Evolutionary conservation across 2,888 invertebrate species (phyloP).

Genomic region (Diabrotica balteata): DNA sequence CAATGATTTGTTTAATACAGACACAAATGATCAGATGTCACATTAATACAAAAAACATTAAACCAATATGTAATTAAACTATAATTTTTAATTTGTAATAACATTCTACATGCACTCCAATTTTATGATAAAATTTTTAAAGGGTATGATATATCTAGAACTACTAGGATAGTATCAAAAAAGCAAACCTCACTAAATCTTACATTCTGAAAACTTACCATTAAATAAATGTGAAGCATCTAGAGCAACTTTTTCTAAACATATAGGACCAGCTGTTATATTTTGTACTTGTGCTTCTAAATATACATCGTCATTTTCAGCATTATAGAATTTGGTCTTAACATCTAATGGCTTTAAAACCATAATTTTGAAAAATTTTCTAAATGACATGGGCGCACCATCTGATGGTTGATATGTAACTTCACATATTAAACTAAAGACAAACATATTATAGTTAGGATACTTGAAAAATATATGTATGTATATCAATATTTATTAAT

Average conservation of each 20-base stretch:
- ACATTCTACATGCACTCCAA: too few relatives aligned
- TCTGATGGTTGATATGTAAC: conserved; percentile 85
- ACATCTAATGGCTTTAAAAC: conserved; percentile 98
- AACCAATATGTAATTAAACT: too few relatives aligned
- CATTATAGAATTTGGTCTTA: conserved; percentile 97
- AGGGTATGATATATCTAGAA: too few relatives aligned
- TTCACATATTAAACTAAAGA: conserved; percentile 88
- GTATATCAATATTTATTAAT: too few relatives aligned
- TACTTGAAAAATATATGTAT: neutral
- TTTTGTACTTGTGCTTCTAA: conserved; percentile 85
- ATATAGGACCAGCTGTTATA: conserved; percentile 90
- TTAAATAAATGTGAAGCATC: conserved; percentile 92
- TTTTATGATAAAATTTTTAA: too few relatives aligned
- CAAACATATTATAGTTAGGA: conserved; percentile 8
- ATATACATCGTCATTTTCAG: conserved; percentile 81
- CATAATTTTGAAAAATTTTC: conserved; percentile 98
- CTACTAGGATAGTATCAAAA: neutral
- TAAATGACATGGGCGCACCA: conserved; percentile 81
- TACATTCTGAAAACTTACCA: conserved; percentile 58
- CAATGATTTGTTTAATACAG: too few relatives aligned
- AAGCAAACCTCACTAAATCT: conserved; percentile 6
- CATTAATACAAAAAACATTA: too few relatives aligned
- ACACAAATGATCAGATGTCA: too few relatives aligned
- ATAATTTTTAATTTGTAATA: too few relatives aligned
- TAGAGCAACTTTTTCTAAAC: conserved; percentile 90